Evolutionary conservation across 2,797 vertebrate species (phyloP), one percentile per base, ranked within the genome.

Genomic region (Notamacropus eugenii): DNA sequence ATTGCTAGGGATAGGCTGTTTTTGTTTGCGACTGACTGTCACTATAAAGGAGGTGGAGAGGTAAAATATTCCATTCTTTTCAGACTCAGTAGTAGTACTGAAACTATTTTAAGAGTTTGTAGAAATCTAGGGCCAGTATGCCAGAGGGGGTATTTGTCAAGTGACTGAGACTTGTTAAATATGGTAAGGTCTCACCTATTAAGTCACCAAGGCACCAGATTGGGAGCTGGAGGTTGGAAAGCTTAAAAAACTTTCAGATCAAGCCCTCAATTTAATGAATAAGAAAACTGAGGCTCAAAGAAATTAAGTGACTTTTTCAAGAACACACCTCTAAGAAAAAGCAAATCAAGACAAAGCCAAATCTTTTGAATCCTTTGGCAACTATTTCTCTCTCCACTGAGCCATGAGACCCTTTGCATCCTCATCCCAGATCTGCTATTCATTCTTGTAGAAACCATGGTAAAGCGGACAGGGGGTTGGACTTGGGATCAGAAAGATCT

Each of bases 81-180:
- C n/a, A 74, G 67, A 74, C n/a, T 74, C 19, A 40, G 1, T n/a
- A 1, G 0, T 74, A 74, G 16, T 74, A 5, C 8, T 74, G 1
- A 74, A n/a, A 74, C 16, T 22, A 40, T 40, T 40, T 6, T n/a
- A 74, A 74, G 5, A 22, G n/a, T 40, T 22, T 22, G 34, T 19
- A n/a, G n/a, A 40, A 74, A 74, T 0, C 5, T 74, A 13, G 67
- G n/a, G 0, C 6, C 16, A 3, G 16, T 19, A 40, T 19, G 1
- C 16, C 5, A 40, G 19, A 40, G n/a, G 16, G n/a, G 1, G n/a
- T n/a, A n/a, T 40, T 74, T 74, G 16, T 74, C n/a, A 74, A 74
- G n/a, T 40, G 16, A 2, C 1, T 74, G 5, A 0, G 1, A 5
- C 3, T 40, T 34, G 2, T 74, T 40, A 40, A n/a, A n/a, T 74